Conservation (phyloP, 2,888 invertebrate species). For the Cantharis rufa region DNA sequence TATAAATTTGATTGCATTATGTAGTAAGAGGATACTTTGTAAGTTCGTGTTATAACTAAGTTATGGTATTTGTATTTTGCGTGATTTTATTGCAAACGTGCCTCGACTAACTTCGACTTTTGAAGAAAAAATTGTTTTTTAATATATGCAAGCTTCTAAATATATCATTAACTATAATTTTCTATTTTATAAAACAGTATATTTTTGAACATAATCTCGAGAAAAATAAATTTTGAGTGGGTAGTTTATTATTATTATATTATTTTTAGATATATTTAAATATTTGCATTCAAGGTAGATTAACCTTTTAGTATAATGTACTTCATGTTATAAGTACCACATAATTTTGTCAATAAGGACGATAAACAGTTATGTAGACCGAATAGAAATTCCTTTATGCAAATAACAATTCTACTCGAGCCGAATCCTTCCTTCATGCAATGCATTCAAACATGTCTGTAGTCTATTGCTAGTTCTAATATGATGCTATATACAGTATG, state of each 20-base stretch:
- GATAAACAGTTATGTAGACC: too few species aligned
- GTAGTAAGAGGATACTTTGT: neutral
- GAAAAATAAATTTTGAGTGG: neutral
- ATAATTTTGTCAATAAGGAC: too few species aligned
- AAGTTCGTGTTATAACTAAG: constrained; percentile 9
- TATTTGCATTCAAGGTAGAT: neutral
- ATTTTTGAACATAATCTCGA: neutral
- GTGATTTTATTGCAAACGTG: constrained; percentile 15
- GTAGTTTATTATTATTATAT: neutral
- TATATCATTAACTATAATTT: neutral
- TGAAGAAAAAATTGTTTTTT: constrained; percentile 9
- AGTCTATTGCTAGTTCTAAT: too few species aligned
- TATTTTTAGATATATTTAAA: neutral
- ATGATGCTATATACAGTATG: too few species aligned
- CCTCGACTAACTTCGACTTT: constrained; percentile 7
- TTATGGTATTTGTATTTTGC: constrained; percentile 20
- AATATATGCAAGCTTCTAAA: constrained; percentile 1
- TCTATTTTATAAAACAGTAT: neutral
- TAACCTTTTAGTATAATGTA: neutral
- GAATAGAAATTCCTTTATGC: too few species aligned
- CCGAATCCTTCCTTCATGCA: too few species aligned
- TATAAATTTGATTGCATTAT: neutral
- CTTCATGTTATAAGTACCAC: too few species aligned
- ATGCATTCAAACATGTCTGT: too few species aligned
- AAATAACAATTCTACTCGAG: too few species aligned